Base-by-base conservation (phyloP, 1,140 invertebrate genomes). In the Ostrea edulis region DNA sequence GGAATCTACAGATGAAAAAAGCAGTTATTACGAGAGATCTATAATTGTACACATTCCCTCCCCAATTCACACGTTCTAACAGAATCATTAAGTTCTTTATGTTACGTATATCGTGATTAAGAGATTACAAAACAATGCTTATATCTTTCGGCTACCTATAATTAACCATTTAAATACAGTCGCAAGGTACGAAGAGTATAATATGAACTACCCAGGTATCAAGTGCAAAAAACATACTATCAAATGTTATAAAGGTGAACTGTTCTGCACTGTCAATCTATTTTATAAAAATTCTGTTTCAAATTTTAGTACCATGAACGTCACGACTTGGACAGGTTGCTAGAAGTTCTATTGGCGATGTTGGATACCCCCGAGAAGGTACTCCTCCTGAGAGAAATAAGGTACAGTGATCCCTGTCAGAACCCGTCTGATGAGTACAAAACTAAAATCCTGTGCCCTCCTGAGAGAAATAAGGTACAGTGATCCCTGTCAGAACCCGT, bases 301-400 rank as follows among this genome's bases (percentile, higher is more conserved):
- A 55, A 51, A 22, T 90, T 88, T 58, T 88, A 93, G 92, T 93
- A 93, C 77, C 90, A 91, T 22, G 90, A 90, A 5, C 86, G 86
- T 29, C 88, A 90, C 77, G 87, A 92, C 29, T 25, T 93, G 55
- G 92, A 93, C 53, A 82, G 87, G 52, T 55, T 93, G 84, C 88
- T 92, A 22, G 77, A 90, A 17, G 44, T 88, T 11, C 53, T 93
- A 29, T 62, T 92, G 8, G 85, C 85, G 1, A 90, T 91, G 77
- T 85, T 93, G 17, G 91, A 92, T 81, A 89, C 87, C 53, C 90
- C 88, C 29, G 91, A 92, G 35, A 93, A 93, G 86, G 85, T 90
- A n/a, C 81, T 90, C 44, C 71, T 93, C 17, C 86, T 93, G 0
- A 86, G 87, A 82, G 90, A 93, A 83, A 90, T 93, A 65, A 91